Evolutionary conservation across 1,140 invertebrate genomes (phyloP).

Genomic region (Kradibia gibbosae): DNA sequence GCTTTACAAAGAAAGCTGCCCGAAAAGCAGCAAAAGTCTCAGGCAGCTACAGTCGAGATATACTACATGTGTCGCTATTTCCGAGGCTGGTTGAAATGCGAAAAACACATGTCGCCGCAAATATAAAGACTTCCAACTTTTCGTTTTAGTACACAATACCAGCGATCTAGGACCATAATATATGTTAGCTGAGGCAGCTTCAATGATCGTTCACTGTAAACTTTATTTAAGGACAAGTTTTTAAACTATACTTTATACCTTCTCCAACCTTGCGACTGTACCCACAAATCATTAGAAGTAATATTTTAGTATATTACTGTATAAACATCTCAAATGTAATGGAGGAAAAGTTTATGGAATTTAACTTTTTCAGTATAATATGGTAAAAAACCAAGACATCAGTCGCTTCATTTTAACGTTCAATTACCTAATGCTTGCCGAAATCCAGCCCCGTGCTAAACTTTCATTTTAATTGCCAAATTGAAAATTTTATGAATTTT

Average conservation of each 20-base stretch:
- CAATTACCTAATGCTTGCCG: neutral
- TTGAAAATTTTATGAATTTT: neutral
- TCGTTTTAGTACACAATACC: neutral
- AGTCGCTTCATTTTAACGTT: constrained; percentile 5
- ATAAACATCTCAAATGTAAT: neutral
- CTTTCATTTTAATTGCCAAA: neutral
- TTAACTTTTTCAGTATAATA: neutral
- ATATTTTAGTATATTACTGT: constrained; percentile 7
- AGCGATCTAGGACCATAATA: neutral
- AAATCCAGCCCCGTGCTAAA: neutral
- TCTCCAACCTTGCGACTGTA: neutral
- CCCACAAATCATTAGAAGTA: neutral
- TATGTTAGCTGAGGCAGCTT: neutral
- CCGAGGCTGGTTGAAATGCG: neutral
- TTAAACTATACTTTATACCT: neutral
- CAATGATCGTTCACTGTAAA: neutral
- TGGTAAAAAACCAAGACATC: neutral
- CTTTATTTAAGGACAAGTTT: neutral
- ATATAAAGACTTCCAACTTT: neutral
- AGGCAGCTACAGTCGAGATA: neutral
- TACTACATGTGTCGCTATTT: neutral
- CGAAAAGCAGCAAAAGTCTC: neutral
- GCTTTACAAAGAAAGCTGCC: neutral
- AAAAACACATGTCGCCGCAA: neutral
- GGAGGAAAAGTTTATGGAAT: constrained; percentile 1